phyloP scores from a whole-genome alignment of 2,113 vertebrate genomes.

The Pelecanus crispus region DNA sequence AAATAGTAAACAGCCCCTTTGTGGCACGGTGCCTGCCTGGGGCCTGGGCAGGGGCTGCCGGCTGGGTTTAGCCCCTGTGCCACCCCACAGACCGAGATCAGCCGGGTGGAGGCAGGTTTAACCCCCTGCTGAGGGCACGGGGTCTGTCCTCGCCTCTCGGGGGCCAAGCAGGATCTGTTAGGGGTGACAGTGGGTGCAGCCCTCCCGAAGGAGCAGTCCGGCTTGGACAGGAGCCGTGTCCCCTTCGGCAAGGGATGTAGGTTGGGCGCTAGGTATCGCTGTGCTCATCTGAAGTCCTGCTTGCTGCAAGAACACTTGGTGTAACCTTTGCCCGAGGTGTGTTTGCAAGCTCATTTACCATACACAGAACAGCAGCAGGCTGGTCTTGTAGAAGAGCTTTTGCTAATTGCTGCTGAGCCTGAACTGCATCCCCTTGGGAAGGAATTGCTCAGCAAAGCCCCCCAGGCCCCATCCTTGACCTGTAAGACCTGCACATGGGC shows the following conservation, averaged over 20 bases:
- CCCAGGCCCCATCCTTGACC: not conserved
- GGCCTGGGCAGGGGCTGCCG: not conserved
- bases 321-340: not conserved
- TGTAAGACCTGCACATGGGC: not conserved
- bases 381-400: not conserved
- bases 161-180: accelerated
- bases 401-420: not conserved
- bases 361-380: accelerated
- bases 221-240: accelerated
- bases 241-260: not conserved
- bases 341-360: not conserved
- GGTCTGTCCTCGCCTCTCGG: accelerated
- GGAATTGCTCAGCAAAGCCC: not conserved
- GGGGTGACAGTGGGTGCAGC: not conserved
- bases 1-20: no score
- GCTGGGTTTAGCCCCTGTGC: no score
- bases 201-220: no score
- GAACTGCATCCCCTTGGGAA: not conserved
- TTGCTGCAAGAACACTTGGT: not conserved
- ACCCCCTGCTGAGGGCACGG: not conserved
- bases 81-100: accelerated
- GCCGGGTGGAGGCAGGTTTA: not conserved
- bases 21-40: not conserved
- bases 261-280: not conserved
- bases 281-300: accelerated